A percentile compares a stretch with the other conserved stretches of the same genome.
Conservation (phyloP, 2,888 invertebrate genomes). For the Vannuccia rotundouncinata region DNA sequence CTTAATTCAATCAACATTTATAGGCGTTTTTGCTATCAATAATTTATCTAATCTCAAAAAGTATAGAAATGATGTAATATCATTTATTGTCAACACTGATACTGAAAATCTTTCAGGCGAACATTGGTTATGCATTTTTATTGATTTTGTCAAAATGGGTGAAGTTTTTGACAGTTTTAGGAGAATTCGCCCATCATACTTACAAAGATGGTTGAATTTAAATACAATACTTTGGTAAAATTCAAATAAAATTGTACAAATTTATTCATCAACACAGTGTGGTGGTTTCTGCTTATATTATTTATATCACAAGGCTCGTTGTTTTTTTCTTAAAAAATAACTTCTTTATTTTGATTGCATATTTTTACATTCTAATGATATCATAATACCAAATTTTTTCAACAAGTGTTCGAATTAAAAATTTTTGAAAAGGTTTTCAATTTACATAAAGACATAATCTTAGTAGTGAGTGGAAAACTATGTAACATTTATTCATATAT, state of each 20-base stretch:
- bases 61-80: neutral
- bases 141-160: neutral
- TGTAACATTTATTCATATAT: no score
- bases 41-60: neutral
- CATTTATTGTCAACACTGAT: neutral
- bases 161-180: neutral
- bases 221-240: neutral
- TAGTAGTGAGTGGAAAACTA: no score
- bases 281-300: neutral
- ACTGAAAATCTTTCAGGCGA: neutral
- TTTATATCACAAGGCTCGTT: neutral
- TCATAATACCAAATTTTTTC: neutral
- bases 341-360: neutral
- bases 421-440: no score
- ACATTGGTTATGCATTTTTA: neutral
- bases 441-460: no score
- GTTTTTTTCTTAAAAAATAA: neutral
- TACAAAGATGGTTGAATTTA: neutral
- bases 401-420: neutral
- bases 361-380: neutral
- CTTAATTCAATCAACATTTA: neutral
- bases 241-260: neutral
- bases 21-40: neutral
- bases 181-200: neutral
- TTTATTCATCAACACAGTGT: neutral